Evolutionary conservation across 1,140 invertebrate species (phyloP), one percentile per base, ranked within the genome.

Genomic region (Leptestheria dahalacensis): DNA sequence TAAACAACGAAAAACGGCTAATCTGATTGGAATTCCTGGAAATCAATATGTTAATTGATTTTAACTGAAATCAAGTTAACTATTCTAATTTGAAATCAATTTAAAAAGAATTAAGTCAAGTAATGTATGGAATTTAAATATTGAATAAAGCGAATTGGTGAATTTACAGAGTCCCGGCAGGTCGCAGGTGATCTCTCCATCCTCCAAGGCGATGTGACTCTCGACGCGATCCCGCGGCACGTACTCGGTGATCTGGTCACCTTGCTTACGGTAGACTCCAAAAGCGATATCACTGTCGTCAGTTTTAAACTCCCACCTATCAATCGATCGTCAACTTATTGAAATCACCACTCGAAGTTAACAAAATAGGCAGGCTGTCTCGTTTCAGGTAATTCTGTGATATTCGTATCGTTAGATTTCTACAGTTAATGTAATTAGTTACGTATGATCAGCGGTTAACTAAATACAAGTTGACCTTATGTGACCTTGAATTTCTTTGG

Each of bases 231-330:
- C 76, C 24, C 84, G 70, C 0, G 82, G 79, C 55, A 91, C 73
- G n/a, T 88, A 74, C 58, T 82, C 75, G 4, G 72, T 76, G 63
- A 80, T 76, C 33, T 29, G 25, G 41, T 75, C 75, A 1, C 83
- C 85, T 57, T 82, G 74, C 62, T 78, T 77, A 24, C 79, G 77
- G 25, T 79, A 74, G 24, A 95, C 79, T 48, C 84, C 81, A 71
- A 94, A 95, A 66, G 86, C 87, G 56, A 95, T 92, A 68, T 95
- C 91, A 68, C 91, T 84, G 59, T 79, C 82, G 62, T 91, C 85
- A 0, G 88, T 84, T 63, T 82, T 79, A 66, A 93, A 91, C 66
- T 91, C 87, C 90, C 90, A 95, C 62, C 89, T 92, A 62, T 51
- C 21, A 3, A 48, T 18, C 1, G 15, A 11, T 3, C 23, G 26